Base-by-base conservation (phyloP, 2,113 vertebrate genomes). In the Gallinago undulata region DNA sequence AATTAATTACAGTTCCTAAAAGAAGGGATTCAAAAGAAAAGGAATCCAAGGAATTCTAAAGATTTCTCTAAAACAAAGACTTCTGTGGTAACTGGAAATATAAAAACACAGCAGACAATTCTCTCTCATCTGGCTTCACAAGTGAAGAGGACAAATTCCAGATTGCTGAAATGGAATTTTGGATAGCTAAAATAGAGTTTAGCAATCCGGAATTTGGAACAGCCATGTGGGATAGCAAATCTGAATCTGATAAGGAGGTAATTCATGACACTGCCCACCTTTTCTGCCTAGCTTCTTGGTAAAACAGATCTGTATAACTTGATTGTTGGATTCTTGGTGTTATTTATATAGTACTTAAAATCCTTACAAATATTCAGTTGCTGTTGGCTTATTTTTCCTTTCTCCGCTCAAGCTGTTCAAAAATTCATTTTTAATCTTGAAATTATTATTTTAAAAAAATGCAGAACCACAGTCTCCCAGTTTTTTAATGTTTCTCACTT, bases 81-180 rank as follows among this genome's bases (percentile, higher is more conserved):
- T 59, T 76, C 35, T 92, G 23, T 73, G 70, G n/a, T 56, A 83
- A 84, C 45, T 85, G 53, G 30, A 83, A 94, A 79, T 51, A 51
- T 1, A 70, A 10, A 89, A 45, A 67, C 41, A 67, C 47, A 57
- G 37, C 50, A 78, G 70, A 48, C 30, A 89, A 28, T 79, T 77
- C 59, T 18, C 11, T 84, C 64, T 87, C 62, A 64, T 87, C 30
- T 75, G 78, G 74, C 57, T 73, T 79, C 57, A 90, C 43, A 76
- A 89, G 22, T 13, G 37, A 74, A 72, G 23, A 57, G 77, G 51
- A 84, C 81, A 95, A 91, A 97, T 87, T 95, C 66, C 84, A 94
- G 35, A 31, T 28, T 87, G 82, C 60, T 96, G 56, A 70, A 84
- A 67, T 37, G 53, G 63, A 67, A 76, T 63, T 94, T 22, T 63